Conservation (phyloP, 2,797 vertebrate species). For the Galagoides demidoff region DNA sequence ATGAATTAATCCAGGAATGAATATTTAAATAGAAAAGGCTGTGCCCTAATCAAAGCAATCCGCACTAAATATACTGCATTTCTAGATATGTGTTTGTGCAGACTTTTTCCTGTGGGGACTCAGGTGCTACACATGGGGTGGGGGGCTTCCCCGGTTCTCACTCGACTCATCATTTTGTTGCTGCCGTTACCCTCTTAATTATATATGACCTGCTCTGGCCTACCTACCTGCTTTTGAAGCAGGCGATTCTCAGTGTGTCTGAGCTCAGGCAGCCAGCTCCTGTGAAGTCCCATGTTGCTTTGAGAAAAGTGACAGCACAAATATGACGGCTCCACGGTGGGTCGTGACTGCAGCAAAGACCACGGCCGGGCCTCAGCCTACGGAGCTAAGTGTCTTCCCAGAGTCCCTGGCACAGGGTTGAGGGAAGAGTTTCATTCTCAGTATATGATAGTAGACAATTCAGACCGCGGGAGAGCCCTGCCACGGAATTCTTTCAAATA, state of each 20-base stretch:
- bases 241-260: not conserved
- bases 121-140: not conserved
- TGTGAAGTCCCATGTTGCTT: not conserved
- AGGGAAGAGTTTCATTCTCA: not conserved
- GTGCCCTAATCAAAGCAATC: not conserved
- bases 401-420: not conserved
- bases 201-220: accelerated
- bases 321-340: accelerated
- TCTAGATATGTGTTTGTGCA: accelerated
- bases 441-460: no score
- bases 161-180: accelerated
- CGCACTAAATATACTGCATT: accelerated
- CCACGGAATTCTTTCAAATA: not conserved
- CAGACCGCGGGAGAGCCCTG: accelerated
- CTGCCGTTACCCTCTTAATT: not conserved
- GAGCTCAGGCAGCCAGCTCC: accelerated
- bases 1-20: not conserved
- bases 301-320: not conserved
- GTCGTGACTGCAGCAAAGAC: not conserved
- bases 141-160: accelerated
- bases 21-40: not conserved
- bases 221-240: accelerated
- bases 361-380: accelerated
- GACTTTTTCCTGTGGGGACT: not conserved
- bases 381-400: not conserved